These are phyloP conservation scores for Orbicella faveolata DNA, from an alignment of 64 coral and sea anemone species.

Conservation along the genomic window DNA sequence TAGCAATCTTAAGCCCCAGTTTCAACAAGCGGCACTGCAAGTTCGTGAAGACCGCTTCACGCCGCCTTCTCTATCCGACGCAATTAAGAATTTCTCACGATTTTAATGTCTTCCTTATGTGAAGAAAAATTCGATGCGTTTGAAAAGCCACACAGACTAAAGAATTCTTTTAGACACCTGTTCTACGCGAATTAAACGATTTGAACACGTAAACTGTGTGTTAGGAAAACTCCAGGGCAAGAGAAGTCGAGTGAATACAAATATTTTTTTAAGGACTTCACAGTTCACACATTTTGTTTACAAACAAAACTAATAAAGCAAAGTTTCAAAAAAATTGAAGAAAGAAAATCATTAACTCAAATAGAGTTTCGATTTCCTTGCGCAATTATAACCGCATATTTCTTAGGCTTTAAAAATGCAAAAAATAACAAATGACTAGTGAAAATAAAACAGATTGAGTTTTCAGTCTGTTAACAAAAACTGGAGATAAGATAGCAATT, in stretches of 20 bases:
- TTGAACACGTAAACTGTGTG: background rate
- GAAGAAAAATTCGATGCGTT: background rate
- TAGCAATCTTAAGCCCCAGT: slow-evolving; percentile 39
- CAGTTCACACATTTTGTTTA: background rate
- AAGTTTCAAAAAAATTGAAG: background rate
- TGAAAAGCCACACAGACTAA: background rate
- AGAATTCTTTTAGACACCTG: background rate
- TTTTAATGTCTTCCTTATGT: slow-evolving; percentile 39
- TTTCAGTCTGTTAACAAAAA: background rate
- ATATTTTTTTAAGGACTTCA: background rate
- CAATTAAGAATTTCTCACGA: slow-evolving; percentile 11
- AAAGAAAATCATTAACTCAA: background rate
- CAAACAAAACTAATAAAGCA: slow-evolving; percentile 2
- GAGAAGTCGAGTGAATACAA: background rate
- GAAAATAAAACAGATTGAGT: background rate
- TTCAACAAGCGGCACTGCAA: slow-evolving; percentile 32
- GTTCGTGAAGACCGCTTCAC: background rate
- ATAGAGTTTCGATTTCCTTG: background rate
- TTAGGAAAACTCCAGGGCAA: background rate
- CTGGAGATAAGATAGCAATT: background rate
- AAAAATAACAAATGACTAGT: background rate
- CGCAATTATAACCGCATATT: background rate
- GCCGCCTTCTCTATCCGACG: slow-evolving; percentile 4
- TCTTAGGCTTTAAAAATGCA: background rate
- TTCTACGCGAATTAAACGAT: background rate